Evolutionary conservation across 2,113 vertebrate genomes (phyloP), one percentile per base, ranked within the genome.

Genomic region (Lepidothrix coronata): DNA sequence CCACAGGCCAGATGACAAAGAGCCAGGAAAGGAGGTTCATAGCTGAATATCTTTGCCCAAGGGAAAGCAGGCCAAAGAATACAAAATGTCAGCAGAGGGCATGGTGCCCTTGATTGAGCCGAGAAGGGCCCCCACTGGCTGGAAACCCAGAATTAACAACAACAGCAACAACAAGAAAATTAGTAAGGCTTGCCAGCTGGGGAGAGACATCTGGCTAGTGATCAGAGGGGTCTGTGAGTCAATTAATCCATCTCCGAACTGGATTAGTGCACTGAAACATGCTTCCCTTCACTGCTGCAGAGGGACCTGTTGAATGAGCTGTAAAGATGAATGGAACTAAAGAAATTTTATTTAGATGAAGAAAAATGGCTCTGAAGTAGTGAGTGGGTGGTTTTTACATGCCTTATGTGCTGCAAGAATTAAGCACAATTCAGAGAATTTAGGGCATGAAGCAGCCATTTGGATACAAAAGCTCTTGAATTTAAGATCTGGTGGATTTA

Each of bases 151-250:
- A 92, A 14, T 94, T 97, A 87, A 97, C 93, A 97, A 89, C 82
- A 90, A 71, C 81, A 85, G 59, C 97, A 96, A 96, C 95, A 97
- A 88, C 51, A 93, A 96, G 95, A 92, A 96, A 96, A 91, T 93
- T 18, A 35, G 91, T 57, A 81, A 95, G 85, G 80, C 67, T 95
- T 97, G 97, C 97, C 97, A 98, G 96, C 96, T 96, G 92, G 81
- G 96, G 85, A 96, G 37, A 94, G 97, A 94, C 94, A 97, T 94
- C 97, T 98, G 98, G 98, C 98, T 97, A 62, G 79, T 78, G 93
- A 97, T 98, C 97, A 98, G 96, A 98, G 93, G 63, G 89, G 54
- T n/a, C 62, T 43, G 75, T 87, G 85, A 85, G 43, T 92, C 90
- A 96, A 92, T 97, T 95, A 90, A 96, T 97, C 96, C 94, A 96